phyloP scores from a whole-genome alignment of 2,113 vertebrate genomes.

The Pampusana beccarii region DNA sequence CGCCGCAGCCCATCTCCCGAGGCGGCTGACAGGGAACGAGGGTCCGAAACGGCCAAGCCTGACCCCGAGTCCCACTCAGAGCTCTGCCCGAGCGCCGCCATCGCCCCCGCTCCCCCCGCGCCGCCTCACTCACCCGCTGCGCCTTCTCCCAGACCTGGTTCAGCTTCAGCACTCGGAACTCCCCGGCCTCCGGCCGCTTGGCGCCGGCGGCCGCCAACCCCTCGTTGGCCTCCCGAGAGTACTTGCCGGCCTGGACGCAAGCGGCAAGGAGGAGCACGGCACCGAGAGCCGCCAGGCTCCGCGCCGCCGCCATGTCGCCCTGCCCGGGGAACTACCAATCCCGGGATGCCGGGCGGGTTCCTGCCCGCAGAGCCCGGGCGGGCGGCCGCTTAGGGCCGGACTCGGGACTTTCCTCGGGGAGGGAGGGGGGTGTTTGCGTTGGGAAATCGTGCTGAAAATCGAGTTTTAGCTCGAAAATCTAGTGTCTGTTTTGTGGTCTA shows the following conservation, averaged over 20 bases:
- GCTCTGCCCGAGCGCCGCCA: not conserved
- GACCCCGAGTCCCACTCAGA: no score
- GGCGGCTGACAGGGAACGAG: not conserved
- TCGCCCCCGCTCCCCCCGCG: not conserved
- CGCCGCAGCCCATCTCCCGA: not conserved
- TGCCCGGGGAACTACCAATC: not conserved
- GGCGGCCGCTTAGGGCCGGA: fast-evolving
- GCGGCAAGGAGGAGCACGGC: not conserved
- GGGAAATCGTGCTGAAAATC: fast-evolving
- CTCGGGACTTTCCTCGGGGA: fast-evolving
- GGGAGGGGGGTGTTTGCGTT: fast-evolving
- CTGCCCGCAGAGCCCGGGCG: no score
- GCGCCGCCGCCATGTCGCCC: not conserved
- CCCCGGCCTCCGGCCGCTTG: slow-evolving; percentile 60
- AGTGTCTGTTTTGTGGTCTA: fast-evolving
- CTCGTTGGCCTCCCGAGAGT: slow-evolving; percentile 88
- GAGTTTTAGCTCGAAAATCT: fast-evolving
- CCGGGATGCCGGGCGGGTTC: not conserved
- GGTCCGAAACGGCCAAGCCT: not conserved
- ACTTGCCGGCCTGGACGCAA: slow-evolving; percentile 80
- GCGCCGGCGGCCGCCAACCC: not conserved
- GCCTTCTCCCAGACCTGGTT: slow-evolving; percentile 96
- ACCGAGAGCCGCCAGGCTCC: not conserved
- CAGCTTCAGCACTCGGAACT: slow-evolving; percentile 90
- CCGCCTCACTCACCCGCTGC: slow-evolving; percentile 78